Percentiles rank a stretch among this genome's conserved stretches.
These are phyloP conservation scores for Sarcophaga bullata DNA, from an alignment of 1,140 invertebrate genomes.

Conservation along the genomic window DNA sequence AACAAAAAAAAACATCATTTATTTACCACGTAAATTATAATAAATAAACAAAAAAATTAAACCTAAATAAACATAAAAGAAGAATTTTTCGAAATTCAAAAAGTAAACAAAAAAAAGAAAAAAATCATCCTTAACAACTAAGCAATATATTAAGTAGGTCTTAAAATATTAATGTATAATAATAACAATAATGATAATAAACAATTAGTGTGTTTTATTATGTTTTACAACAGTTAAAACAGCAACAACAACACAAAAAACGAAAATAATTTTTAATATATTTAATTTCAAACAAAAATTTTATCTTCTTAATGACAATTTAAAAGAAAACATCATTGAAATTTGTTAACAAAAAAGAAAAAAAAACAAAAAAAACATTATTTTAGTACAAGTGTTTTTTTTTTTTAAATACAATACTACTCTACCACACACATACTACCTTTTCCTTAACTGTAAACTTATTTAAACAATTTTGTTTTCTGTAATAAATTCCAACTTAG, in stretches of 20 bases:
- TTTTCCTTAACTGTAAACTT: neutral
- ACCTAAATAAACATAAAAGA: neutral
- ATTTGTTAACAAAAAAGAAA: neutral
- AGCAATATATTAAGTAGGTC: slow-evolving; percentile 9
- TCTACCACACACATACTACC: neutral
- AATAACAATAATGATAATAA: neutral
- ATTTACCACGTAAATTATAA: neutral
- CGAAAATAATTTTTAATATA: neutral
- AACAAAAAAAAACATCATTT: neutral
- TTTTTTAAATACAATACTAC: neutral
- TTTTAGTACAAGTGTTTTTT: slow-evolving; percentile 15
- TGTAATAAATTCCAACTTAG: neutral
- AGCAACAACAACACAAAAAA: neutral
- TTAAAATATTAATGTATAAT: slow-evolving; percentile 4
- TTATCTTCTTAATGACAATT: neutral
- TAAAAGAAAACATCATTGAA: neutral
- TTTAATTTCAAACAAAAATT: too few species aligned
- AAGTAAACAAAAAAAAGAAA: neutral
- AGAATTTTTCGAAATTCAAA: neutral
- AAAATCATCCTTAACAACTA: neutral
- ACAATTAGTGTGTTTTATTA: slow-evolving; percentile 8
- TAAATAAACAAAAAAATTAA: neutral
- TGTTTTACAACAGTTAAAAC: neutral
- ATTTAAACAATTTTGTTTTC: neutral
- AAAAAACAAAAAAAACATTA: slow-evolving; percentile 3